Evolutionary conservation across 2,113 vertebrate species (phyloP).

Genomic region (Macaca fascicularis): DNA sequence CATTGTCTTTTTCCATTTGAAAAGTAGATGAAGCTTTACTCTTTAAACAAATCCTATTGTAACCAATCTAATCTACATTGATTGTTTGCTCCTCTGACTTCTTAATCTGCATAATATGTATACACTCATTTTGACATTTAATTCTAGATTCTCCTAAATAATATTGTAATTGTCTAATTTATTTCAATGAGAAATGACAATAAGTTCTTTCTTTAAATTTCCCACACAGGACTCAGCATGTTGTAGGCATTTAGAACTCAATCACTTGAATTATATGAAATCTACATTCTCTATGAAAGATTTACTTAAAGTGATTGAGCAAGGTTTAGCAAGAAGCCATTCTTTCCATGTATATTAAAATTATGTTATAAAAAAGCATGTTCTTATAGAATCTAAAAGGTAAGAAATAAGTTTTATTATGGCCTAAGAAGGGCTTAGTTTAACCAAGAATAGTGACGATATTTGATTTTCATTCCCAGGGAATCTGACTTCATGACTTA

Average conservation of each 20-base stretch:
- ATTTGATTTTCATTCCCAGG: neutral
- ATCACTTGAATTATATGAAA: neutral
- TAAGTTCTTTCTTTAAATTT: neutral
- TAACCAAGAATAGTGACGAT: neutral
- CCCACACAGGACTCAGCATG: neutral
- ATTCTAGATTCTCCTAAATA: conserved; percentile 12
- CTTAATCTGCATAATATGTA: neutral
- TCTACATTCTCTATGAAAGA: neutral
- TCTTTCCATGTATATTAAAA: neutral
- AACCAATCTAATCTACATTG: neutral
- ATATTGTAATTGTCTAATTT: neutral
- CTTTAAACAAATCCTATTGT: neutral
- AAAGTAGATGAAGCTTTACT: neutral
- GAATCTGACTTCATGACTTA: neutral
- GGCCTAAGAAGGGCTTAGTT: neutral
- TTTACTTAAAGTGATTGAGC: neutral
- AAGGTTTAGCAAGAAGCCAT: neutral
- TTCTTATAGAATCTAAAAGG: neutral
- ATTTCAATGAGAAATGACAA: neutral
- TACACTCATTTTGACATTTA: neutral
- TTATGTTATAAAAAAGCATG: neutral
- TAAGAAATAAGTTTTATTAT: neutral
- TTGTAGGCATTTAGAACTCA: neutral
- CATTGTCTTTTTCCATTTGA: neutral
- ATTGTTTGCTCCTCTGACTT: neutral